phyloP scores from a whole-genome alignment of 2,888 invertebrate species.

The Theristus sp. region DNA sequence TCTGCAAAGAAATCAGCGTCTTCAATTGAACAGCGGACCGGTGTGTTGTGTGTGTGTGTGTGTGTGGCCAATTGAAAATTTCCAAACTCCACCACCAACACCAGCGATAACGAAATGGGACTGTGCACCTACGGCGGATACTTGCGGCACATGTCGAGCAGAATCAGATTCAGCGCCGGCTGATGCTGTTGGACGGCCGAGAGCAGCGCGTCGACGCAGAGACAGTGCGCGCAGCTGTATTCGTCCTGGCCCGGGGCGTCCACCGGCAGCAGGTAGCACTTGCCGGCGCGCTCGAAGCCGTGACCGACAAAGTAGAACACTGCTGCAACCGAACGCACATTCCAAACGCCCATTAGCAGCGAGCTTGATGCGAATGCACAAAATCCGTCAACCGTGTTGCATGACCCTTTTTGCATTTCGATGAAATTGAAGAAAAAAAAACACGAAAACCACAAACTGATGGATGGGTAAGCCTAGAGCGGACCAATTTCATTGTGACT shows the following conservation, averaged over 20 bases:
- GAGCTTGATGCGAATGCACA: no score
- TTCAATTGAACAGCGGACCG: neutral
- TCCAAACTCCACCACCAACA: neutral
- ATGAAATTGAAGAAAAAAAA: no score
- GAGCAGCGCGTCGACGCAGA: constrained; percentile 29
- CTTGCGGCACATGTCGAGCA: constrained; percentile 33
- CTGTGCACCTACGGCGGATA: constrained; percentile 18
- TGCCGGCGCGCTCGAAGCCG: constrained; percentile 33
- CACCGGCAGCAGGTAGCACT: constrained; percentile 33
- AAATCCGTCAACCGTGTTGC: no score
- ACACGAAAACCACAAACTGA: no score
- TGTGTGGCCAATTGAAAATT: neutral
- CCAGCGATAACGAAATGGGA: no score
- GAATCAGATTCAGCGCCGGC: constrained; percentile 31
- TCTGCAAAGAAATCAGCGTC: constrained; percentile 7
- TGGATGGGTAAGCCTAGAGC: no score
- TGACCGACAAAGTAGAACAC: constrained; percentile 35
- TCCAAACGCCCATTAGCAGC: no score
- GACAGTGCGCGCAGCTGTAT: constrained; percentile 23
- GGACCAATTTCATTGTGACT: no score
- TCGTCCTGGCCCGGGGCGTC: constrained; percentile 23
- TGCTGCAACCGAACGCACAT: no score
- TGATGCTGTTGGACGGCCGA: constrained; percentile 25
- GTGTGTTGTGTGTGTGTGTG: neutral
- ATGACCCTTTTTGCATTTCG: neutral